Evolutionary conservation across 1,140 invertebrate genomes (phyloP), one percentile per base, ranked within the genome.

Genomic region (Holcopasites calliopsidis): DNA sequence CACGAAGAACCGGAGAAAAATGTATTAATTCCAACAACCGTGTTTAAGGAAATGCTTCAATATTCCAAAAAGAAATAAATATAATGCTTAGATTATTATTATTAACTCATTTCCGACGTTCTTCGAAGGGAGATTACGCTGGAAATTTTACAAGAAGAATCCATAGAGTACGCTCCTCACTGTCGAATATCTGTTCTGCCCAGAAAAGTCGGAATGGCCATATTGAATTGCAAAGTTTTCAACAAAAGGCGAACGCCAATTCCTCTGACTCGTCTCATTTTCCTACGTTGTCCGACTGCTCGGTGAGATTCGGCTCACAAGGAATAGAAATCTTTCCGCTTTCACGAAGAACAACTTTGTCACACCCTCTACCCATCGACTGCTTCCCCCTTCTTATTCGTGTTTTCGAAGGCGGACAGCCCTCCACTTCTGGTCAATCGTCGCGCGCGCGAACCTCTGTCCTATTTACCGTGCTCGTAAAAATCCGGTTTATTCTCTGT

Each of bases 161-260:
- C 62, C n/a, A 11, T 13, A 31, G 47, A 16, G 26, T 52, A 66
- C 44, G 38, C 23, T 52, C 64, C 31, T 69, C 65, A 40, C 57
- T 31, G 33, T 35, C n/a, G 54, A 0, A n/a, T 28, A 50, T 76
- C 47, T 47, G 40, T 33, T 49, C 33, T 31, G 18, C 11, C 42
- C 57, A 38, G 57, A 60, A 57, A 50, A 79, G 60, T 58, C 55
- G 60, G n/a, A 40, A 40, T 42, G 31, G 44, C 40, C 49, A 70
- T 57, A 77, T 77, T 57, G 50, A 72, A 79, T 79, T 49, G 77
- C 58, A 60, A 79, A 79, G 58, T 71, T 79, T 79, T 35, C 66
- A 38, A n/a, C n/a, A n/a, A 21, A 52, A 50, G 42, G 38, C 42
- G 31, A 21, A 66, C 64, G 64, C 68, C 73, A 69, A 61, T 76